Percentiles rank a stretch among this genome's conserved stretches.
These are phyloP conservation scores for Tolypeutes matacus DNA, from an alignment of 2,797 vertebrate genomes.

Conservation along the genomic window DNA sequence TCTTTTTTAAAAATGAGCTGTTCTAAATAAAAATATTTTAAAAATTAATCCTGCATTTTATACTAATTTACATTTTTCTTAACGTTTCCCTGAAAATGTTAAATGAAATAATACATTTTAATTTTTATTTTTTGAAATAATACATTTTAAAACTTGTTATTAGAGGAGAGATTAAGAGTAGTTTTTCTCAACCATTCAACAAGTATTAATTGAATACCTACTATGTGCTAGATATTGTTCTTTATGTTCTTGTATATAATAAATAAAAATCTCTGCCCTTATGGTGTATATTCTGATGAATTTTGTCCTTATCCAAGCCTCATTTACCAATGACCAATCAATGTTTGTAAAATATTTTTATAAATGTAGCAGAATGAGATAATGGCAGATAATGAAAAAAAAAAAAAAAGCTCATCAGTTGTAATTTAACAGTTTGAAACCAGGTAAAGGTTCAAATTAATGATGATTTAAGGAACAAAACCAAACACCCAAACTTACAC, in stretches of 20 bases:
- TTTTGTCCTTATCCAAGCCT: constrained; percentile 43
- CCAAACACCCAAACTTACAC: neutral
- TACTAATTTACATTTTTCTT: constrained; percentile 32
- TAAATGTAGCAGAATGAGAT: neutral
- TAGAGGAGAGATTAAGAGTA: neutral
- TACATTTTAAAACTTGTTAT: constrained; percentile 23
- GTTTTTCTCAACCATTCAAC: neutral
- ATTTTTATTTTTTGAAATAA: no score
- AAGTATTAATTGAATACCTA: neutral
- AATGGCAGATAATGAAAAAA: neutral
- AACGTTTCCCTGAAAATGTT: constrained; percentile 61
- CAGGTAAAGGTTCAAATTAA: constrained; percentile 20
- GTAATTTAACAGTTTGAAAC: constrained; percentile 23
- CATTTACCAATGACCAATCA: constrained; percentile 7
- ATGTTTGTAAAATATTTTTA: constrained; percentile 42
- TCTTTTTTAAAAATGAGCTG: neutral
- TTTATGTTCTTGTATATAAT: constrained; percentile 1
- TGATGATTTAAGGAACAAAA: constrained; percentile 56
- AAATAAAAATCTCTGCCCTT: neutral
- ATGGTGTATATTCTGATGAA: constrained; percentile 38
- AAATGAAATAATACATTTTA: neutral
- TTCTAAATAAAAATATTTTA: constrained; percentile 29
- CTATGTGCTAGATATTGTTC: neutral
- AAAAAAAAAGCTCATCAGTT: neutral
- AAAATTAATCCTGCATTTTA: constrained; percentile 30